phyloP scores from a whole-genome alignment of 2,797 vertebrate genomes.

The Catamblyrhynchus diadema region DNA sequence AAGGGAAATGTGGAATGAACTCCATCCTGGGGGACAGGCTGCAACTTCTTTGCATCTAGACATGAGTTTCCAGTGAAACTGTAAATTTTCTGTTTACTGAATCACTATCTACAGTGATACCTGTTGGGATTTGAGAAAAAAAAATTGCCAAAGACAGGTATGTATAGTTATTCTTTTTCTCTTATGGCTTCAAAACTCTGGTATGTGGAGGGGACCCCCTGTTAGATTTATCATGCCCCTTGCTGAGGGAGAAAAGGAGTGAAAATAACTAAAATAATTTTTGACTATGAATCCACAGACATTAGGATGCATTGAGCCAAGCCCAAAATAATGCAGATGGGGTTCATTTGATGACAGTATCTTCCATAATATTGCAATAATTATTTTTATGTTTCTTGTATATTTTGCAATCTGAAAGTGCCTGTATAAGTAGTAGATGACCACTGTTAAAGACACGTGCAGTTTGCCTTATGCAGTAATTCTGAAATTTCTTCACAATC shows the following conservation, averaged over 20 bases:
- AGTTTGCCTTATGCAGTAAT: background rate
- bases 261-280: background rate
- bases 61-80: background rate
- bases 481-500: background rate
- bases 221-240: background rate
- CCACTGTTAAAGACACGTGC: rapidly evolving
- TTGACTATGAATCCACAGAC: background rate
- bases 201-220: background rate
- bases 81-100: background rate
- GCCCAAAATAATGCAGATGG: background rate
- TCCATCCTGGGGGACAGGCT: background rate
- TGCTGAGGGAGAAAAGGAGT: background rate
- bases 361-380: background rate
- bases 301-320: background rate
- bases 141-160: background rate
- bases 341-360: background rate
- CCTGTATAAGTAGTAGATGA: background rate
- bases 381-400: background rate
- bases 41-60: background rate
- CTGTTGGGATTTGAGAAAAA: background rate
- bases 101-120: background rate
- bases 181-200: background rate
- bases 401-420: background rate
- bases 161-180: background rate
- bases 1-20: background rate